Base-by-base conservation (phyloP, 1,140 invertebrate genomes). In the Sesamia nonagrioides region DNA sequence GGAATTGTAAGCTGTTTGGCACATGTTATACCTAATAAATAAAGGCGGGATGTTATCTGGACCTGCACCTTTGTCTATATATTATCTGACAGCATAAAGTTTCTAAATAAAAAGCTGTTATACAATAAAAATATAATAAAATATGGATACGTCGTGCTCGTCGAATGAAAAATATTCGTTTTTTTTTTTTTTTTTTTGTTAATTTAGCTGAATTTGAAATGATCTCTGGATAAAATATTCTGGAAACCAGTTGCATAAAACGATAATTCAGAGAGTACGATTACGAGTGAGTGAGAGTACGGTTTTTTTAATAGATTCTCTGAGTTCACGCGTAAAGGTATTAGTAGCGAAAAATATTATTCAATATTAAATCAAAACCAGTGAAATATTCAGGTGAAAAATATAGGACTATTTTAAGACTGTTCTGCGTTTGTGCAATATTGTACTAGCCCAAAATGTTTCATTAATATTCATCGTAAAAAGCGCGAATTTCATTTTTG, bases 381-480 rank as follows among this genome's bases (percentile, higher is more conserved):
- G 15, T 17, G 56, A 7, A 60, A 33, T 45, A 60, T 60, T 8
- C 21, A n/a, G 15, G 0, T n/a, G 11, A 11, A 11, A 60, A 45
- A 33, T 45, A n/a, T 45, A 45, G 54, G 54, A 21, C 27, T 60
- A 73, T n/a, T 45, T 74, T 33, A 33, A 48, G 18, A 60, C 52
- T 17, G 54, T 17, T 18, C 66, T 84, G 33, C 74, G 63, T 76
- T 80, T 72, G 69, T 66, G 50, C 35, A 82, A 83, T 83, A 83
- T 83, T 79, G 82, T 63, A 60, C 45, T 69, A 56, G 77, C 68
- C 84, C 69, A 82, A 78, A 81, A 85, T 83, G 84, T 82, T 82
- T 84, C 82, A 89, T 89, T 87, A 89, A 88, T 88, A 88, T 89
- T 87, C 86, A 87, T 88, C 84, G 82, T 82, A 85, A 87, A 85